Conservation (phyloP, 2,888 invertebrate species). For the Athripsodes cinereus region DNA sequence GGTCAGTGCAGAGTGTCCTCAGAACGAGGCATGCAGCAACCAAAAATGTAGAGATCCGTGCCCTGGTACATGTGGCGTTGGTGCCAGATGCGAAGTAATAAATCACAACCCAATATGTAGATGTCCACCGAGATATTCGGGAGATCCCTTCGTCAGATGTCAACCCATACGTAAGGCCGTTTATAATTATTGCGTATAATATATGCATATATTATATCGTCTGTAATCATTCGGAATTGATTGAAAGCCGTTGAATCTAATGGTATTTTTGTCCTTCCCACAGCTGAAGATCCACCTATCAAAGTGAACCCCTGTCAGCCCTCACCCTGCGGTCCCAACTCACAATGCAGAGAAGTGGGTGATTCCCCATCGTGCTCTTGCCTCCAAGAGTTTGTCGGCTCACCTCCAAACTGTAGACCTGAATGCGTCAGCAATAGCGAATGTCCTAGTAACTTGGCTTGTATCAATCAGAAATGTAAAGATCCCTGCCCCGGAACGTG, state of each 20-base stretch:
- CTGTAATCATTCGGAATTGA: not conserved
- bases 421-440: slow-evolving; percentile 74
- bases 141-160: slow-evolving; percentile 73
- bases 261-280: not conserved
- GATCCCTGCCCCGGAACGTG: no score
- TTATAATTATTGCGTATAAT: not conserved
- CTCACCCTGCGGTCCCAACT: slow-evolving; percentile 69
- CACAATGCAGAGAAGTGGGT: slow-evolving; percentile 66
- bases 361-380: no score
- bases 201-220: not conserved
- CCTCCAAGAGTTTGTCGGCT: no score
- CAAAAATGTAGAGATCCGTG: slow-evolving; percentile 80
- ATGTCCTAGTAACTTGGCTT: slow-evolving; percentile 67
- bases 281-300: slow-evolving; percentile 38
- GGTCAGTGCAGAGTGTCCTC: slow-evolving; percentile 67
- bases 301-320: slow-evolving; percentile 48
- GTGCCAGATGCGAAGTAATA: slow-evolving; percentile 67
- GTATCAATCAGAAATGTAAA: slow-evolving; percentile 77
- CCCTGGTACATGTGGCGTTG: slow-evolving; percentile 71
- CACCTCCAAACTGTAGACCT: no score
- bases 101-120: slow-evolving; percentile 75
- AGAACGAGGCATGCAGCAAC: slow-evolving; percentile 68
- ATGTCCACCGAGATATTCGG: slow-evolving; percentile 59
- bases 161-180: slow-evolving; percentile 41
- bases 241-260: no score